Conservation (phyloP, 2,888 invertebrate species). For the Rhamnusium bicolor region DNA sequence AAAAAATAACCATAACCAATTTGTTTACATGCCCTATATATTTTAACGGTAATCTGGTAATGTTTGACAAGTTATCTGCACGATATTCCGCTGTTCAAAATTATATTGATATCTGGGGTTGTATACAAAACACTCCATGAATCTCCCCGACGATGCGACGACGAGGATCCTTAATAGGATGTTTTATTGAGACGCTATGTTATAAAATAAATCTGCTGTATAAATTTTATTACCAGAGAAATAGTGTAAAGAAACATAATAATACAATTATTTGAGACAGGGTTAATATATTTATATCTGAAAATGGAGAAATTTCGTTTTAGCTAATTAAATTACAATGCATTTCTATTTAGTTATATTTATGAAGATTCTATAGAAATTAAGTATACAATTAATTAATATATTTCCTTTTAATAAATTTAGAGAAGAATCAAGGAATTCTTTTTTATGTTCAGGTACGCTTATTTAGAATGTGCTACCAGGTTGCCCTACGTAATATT, state of each 20-base stretch:
- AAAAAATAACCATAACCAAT: too few species aligned
- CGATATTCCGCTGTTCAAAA: background rate
- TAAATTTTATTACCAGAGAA: background rate
- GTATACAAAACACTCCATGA: background rate
- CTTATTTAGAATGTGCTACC: too few species aligned
- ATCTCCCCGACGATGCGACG: background rate
- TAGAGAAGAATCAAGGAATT: too few species aligned
- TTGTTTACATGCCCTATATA: too few species aligned
- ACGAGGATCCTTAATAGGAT: background rate
- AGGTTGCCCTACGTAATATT: too few species aligned
- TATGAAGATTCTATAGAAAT: too few species aligned
- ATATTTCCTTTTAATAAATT: too few species aligned
- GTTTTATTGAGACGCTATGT: background rate
- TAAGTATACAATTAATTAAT: too few species aligned
- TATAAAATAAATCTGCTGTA: conserved; percentile 7
- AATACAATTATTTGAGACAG: background rate
- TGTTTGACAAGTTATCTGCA: background rate
- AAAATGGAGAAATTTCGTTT: background rate
- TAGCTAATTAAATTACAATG: too few species aligned
- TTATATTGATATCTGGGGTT: background rate
- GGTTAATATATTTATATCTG: background rate
- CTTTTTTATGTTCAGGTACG: too few species aligned
- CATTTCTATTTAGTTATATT: too few species aligned
- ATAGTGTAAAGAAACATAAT: background rate
- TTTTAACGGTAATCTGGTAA: too few species aligned